These are phyloP conservation scores for Lordiphosa fenestrarum DNA, from an alignment of 2,888 invertebrate species.

Conservation along the genomic window DNA sequence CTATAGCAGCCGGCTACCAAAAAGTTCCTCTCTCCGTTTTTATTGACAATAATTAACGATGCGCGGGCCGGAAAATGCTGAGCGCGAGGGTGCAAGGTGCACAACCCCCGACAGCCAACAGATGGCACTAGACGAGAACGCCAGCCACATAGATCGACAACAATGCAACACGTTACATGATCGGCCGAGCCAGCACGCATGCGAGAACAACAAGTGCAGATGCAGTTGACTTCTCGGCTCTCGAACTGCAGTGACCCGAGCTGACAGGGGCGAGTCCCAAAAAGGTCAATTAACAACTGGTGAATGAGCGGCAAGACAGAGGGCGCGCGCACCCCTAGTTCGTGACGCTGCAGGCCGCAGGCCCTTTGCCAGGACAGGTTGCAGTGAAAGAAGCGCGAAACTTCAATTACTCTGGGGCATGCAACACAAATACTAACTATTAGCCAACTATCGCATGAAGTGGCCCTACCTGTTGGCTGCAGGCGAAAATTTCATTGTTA, in stretches of 20 bases:
- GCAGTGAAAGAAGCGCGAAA: conserved; percentile 54
- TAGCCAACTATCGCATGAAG: no score
- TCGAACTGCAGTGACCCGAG: conserved; percentile 30
- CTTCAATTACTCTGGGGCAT: conserved; percentile 8
- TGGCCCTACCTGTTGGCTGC: no score
- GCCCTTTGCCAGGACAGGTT: conserved; percentile 7
- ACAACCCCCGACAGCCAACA: conserved; percentile 18
- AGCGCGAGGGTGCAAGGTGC: conserved; percentile 1
- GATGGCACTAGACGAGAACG: conserved; percentile 19
- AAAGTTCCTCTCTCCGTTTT: neutral
- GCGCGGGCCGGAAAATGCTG: conserved; percentile 16
- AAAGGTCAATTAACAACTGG: conserved; percentile 75
- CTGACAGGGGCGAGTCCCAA: conserved; percentile 26
- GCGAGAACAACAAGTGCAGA: conserved; percentile 12
- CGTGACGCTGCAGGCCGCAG: conserved; percentile 1
- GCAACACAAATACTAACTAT: neutral
- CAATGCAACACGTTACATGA: conserved; percentile 1
- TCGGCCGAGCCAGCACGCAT: conserved; percentile 4
- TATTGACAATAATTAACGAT: conserved; percentile 9
- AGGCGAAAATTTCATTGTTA: no score
- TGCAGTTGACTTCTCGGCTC: conserved; percentile 6
- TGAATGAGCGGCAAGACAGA: conserved; percentile 42
- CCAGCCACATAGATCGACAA: conserved; percentile 11
- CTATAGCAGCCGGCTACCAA: no score
- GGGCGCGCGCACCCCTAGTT: conserved; percentile 16